These are phyloP conservation scores for Nomada lathburiana DNA, from an alignment of 2,888 invertebrate genomes.

Conservation along the genomic window DNA sequence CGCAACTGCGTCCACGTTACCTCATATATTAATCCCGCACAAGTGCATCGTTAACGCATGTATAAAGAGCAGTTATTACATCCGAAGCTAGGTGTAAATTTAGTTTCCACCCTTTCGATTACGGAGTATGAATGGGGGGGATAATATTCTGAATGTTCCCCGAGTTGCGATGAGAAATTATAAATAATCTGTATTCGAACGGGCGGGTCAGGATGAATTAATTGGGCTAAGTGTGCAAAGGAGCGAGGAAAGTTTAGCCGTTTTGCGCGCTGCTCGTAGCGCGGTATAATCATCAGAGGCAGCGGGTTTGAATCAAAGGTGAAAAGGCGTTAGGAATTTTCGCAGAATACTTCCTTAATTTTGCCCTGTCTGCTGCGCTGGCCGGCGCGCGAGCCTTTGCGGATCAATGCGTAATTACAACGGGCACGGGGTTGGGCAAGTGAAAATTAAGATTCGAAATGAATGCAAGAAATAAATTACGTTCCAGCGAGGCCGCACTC, in stretches of 20 bases:
- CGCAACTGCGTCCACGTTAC: background rate
- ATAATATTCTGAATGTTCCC: conserved; percentile 22
- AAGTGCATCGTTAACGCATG: too few species aligned
- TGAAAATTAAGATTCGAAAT: conserved; percentile 72
- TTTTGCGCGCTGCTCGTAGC: conserved; percentile 40
- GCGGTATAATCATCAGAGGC: conserved; percentile 55
- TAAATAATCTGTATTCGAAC: conserved; percentile 59
- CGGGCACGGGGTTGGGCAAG: conserved; percentile 48
- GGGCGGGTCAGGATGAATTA: conserved; percentile 41
- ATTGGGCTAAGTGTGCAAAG: conserved; percentile 16
- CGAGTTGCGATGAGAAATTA: conserved; percentile 6
- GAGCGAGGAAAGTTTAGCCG: conserved; percentile 55
- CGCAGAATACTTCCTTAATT: conserved; percentile 55
- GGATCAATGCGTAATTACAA: conserved; percentile 73
- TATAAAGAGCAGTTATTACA: too few species aligned
- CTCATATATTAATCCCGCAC: background rate
- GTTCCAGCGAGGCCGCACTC: conserved; percentile 30
- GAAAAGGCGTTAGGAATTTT: conserved; percentile 52
- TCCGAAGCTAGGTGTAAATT: background rate
- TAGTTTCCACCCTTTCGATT: background rate
- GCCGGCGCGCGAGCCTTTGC: background rate
- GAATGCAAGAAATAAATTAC: conserved; percentile 73
- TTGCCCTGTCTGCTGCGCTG: conserved; percentile 6
- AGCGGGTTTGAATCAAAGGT: conserved; percentile 52
- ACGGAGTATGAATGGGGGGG: background rate